Evolutionary conservation across 2,113 vertebrate species (phyloP), one percentile per base, ranked within the genome.

Genomic region (Camelus dromedarius): DNA sequence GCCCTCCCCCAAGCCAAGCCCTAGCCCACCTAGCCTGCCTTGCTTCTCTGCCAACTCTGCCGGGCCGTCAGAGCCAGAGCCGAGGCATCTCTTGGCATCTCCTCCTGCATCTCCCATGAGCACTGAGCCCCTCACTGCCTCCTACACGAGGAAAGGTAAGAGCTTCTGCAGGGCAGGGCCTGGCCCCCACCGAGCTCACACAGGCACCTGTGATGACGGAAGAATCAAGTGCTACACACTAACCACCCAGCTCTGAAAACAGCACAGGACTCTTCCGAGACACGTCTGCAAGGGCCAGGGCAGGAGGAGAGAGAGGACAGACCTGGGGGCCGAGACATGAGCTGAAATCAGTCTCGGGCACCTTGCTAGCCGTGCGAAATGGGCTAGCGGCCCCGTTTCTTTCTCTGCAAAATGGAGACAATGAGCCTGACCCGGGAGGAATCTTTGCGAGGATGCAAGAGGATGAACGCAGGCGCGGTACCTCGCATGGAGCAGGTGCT

Each of bases 191-290:
- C 4, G 30, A 32, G 62, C 7, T 1, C 26, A 13, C 75, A 22
- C 0, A 15, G 52, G 24, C 8, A 58, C 35, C 15, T 0, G 15
- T 4, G 15, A 56, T 0, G 1, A 64, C 0, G 0, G 30, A 15
- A 70, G 38, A 28, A 72, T 6, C 46, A n/a, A n/a, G 54, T 1
- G 11, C 56, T 8, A 1, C 2, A 2, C 0, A 0, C 42, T 24
- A 38, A n/a, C 58, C 9, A 52, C 80, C 32, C 26, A 12, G 79
- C 35, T 22, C 62, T 60, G 77, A 80, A 70, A 35, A 4, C 20
- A 7, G 20, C 67, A 15, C 15, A 54, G 54, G 35, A 67, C 12
- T 38, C n/a, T 69, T 69, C 22, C 3, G 14, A 14, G 48, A 67
- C 16, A 24, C 1, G 42, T 16, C 75, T 38, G n/a, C 24, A 28